Conservation (phyloP, 1,140 invertebrate genomes). For the Prorops nasuta region DNA sequence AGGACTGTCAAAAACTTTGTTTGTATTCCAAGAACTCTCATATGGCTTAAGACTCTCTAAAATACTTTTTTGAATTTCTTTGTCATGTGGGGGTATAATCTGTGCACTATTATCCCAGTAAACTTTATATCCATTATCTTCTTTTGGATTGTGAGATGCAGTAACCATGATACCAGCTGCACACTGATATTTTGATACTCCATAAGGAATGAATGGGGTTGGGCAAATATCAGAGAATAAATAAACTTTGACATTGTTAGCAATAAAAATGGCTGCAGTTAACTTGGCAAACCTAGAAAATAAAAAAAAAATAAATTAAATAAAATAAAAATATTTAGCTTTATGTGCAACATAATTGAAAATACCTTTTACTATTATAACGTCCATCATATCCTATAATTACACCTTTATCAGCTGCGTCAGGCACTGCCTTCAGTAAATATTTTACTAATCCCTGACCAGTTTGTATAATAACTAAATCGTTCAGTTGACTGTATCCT, state of each 20-base stretch:
- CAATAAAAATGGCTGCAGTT: conserved; percentile 80
- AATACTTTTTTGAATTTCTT: conserved; percentile 81
- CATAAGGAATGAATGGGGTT: conserved; percentile 92
- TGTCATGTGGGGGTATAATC: conserved; percentile 91
- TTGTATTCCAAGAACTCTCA: conserved; percentile 66
- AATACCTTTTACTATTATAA: conserved; percentile 84
- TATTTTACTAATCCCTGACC: conserved; percentile 88
- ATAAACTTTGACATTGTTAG: conserved; percentile 76
- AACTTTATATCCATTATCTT: conserved; percentile 99
- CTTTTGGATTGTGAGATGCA: conserved; percentile 98
- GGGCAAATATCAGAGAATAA: conserved; percentile 81
- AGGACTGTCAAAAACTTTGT: conserved; percentile 47
- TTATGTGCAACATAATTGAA: background rate
- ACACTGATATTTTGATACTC: conserved; percentile 68
- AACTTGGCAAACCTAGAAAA: conserved; percentile 84
- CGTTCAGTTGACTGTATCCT: conserved; percentile 94
- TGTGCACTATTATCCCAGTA: conserved; percentile 96
- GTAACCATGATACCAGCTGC: conserved; percentile 93
- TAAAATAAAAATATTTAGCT: conserved; percentile 3
- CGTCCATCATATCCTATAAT: conserved; percentile 95
- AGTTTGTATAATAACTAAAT: conserved; percentile 95
- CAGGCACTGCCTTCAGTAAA: conserved; percentile 60
- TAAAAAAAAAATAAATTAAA: conserved; percentile 4
- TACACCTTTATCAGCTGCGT: conserved; percentile 67
- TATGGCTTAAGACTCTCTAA: conserved; percentile 73